Percentiles rank a stretch among this genome's conserved stretches.
Conservation (phyloP, 2,888 invertebrate species). For the Nemotelus pantherinus region DNA sequence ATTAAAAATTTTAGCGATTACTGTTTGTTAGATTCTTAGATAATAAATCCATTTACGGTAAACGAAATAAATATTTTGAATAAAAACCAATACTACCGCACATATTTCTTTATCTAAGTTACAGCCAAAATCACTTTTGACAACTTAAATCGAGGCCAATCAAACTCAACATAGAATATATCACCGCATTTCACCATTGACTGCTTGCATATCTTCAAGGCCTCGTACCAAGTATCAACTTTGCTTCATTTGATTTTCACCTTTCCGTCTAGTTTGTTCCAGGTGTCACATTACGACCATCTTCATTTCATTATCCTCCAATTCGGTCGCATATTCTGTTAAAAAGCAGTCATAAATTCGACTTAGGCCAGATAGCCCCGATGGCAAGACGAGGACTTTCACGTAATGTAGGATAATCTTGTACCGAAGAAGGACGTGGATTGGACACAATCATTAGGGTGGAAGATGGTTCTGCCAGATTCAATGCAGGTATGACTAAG, state of each 20-base stretch:
- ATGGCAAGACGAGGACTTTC: not conserved
- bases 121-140: not conserved
- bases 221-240: not conserved
- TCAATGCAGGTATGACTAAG: too few species aligned
- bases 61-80: too few species aligned
- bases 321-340: slow-evolving; percentile 15
- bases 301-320: slow-evolving; percentile 47
- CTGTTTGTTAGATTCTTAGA: too few species aligned
- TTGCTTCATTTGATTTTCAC: slow-evolving; percentile 11
- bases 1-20: too few species aligned
- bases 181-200: not conserved
- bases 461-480: too few species aligned
- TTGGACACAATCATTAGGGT: too few species aligned
- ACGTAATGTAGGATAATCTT: too few species aligned
- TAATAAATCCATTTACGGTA: too few species aligned
- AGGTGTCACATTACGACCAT: slow-evolving; percentile 47
- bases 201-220: not conserved
- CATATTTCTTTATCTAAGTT: too few species aligned
- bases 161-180: not conserved
- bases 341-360: slow-evolving; percentile 46
- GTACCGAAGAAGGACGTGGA: too few species aligned
- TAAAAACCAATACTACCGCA: too few species aligned
- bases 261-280: slow-evolving; percentile 42
- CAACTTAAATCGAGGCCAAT: not conserved
- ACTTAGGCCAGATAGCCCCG: slow-evolving; percentile 23